A percentile compares a stretch with the other conserved stretches of the same genome.
Conservation (phyloP, 2,888 invertebrate species). For the Campoplex nolae region DNA sequence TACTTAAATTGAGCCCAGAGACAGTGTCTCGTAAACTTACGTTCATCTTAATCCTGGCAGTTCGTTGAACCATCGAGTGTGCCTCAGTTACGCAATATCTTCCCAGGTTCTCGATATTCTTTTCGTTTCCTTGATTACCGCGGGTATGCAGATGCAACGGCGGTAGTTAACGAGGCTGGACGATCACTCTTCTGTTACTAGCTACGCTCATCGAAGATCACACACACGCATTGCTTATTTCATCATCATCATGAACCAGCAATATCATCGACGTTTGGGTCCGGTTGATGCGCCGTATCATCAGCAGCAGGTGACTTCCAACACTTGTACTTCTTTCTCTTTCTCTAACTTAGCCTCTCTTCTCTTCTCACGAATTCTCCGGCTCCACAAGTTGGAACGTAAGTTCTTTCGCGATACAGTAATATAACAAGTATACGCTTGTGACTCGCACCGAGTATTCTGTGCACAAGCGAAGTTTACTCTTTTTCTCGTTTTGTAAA, state of each 20-base stretch:
- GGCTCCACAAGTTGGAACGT: conserved; percentile 36
- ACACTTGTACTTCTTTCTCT: conserved; percentile 33
- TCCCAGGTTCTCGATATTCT: conserved; percentile 47
- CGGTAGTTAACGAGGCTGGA: conserved; percentile 24
- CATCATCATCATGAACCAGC: conserved; percentile 5
- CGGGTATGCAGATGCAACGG: neutral
- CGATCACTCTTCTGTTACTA: conserved; percentile 1
- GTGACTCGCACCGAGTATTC: conserved; percentile 38
- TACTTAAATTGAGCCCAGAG: neutral
- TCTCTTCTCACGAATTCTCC: conserved; percentile 36
- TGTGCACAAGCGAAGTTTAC: conserved; percentile 19
- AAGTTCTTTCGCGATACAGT: conserved; percentile 50
- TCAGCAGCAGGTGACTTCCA: conserved; percentile 62
- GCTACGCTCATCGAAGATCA: conserved; percentile 1
- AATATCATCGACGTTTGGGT: conserved; percentile 24
- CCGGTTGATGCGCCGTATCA: conserved; percentile 43
- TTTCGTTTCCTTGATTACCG: conserved; percentile 30
- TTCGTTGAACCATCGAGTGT: conserved; percentile 60
- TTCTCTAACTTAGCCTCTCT: conserved; percentile 21
- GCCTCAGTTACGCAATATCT: conserved; percentile 61
- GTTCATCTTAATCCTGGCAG: conserved; percentile 11
- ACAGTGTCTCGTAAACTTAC: conserved; percentile 41
- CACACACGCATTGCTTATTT: neutral
- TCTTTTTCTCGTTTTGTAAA: conserved; percentile 47
- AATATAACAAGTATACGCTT: conserved; percentile 9